These are phyloP conservation scores for Ictalurus punctatus DNA, from an alignment of 2,113 vertebrate species.

Conservation along the genomic window DNA sequence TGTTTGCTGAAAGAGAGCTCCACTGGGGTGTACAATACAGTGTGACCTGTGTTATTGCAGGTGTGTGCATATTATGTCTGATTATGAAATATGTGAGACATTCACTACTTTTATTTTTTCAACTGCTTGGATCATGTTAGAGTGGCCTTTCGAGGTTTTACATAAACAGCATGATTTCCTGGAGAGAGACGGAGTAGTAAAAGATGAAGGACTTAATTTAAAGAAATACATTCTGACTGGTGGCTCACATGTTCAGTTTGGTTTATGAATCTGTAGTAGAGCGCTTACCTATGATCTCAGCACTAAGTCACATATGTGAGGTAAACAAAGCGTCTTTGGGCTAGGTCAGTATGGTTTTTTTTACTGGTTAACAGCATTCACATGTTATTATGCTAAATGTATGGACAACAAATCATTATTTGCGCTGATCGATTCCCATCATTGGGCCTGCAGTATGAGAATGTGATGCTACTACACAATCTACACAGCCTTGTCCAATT, in stretches of 20 bases:
- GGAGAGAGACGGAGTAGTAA: slow-evolving; percentile 31
- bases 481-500: neutral
- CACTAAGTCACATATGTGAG: slow-evolving; percentile 26
- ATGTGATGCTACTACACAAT: neutral
- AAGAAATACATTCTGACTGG: slow-evolving; percentile 32
- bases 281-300: slow-evolving; percentile 26
- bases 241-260: slow-evolving; percentile 5
- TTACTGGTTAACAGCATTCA: neutral
- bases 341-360: neutral
- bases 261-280: slow-evolving; percentile 12
- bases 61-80: slow-evolving; percentile 67
- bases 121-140: slow-evolving; percentile 58
- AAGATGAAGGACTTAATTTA: slow-evolving; percentile 42
- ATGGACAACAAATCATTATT: neutral
- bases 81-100: slow-evolving; percentile 69
- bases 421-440: neutral
- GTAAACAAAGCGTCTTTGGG: slow-evolving; percentile 24
- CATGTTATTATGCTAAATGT: neutral
- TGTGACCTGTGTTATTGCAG: slow-evolving; percentile 71
- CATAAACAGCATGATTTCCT: slow-evolving; percentile 68
- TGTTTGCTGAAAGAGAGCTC: slow-evolving; percentile 47
- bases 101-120: slow-evolving; percentile 67
- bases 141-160: slow-evolving; percentile 62
- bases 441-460: neutral
- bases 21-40: slow-evolving; percentile 58